These are phyloP conservation scores for Columba janthina DNA, from an alignment of 2,113 vertebrate species.

Conservation along the genomic window DNA sequence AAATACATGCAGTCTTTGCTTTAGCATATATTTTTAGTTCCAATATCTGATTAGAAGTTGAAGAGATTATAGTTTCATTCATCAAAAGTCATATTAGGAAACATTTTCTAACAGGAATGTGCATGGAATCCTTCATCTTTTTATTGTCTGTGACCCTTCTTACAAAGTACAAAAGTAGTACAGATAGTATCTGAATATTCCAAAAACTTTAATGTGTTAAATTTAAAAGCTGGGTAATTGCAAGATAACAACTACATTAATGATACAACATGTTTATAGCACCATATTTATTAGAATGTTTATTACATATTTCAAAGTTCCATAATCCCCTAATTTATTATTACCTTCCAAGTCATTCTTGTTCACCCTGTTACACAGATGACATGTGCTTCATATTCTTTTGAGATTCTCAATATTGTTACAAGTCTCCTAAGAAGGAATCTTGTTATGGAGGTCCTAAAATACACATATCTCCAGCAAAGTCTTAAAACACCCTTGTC, in stretches of 20 bases:
- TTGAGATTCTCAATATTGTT: neutral
- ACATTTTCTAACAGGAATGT: fast-evolving
- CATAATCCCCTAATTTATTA: neutral
- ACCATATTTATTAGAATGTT: neutral
- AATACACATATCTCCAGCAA: neutral
- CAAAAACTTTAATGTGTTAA: neutral
- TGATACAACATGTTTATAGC: neutral
- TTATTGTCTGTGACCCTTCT: neutral
- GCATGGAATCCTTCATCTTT: neutral
- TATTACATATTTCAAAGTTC: neutral
- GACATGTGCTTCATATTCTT: neutral
- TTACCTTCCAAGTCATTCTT: neutral
- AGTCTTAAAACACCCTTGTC: neutral
- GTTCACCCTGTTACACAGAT: neutral
- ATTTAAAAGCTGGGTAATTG: neutral
- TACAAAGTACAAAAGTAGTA: neutral
- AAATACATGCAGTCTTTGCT: neutral
- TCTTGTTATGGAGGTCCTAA: neutral
- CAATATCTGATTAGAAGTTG: neutral
- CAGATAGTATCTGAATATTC: neutral
- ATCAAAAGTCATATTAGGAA: neutral
- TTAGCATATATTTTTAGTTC: neutral
- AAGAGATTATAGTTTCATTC: too few relatives aligned
- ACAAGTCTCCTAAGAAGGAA: neutral
- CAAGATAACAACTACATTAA: neutral